Evolutionary conservation across 2,888 invertebrate species (phyloP).

Genomic region (Timema podura): DNA sequence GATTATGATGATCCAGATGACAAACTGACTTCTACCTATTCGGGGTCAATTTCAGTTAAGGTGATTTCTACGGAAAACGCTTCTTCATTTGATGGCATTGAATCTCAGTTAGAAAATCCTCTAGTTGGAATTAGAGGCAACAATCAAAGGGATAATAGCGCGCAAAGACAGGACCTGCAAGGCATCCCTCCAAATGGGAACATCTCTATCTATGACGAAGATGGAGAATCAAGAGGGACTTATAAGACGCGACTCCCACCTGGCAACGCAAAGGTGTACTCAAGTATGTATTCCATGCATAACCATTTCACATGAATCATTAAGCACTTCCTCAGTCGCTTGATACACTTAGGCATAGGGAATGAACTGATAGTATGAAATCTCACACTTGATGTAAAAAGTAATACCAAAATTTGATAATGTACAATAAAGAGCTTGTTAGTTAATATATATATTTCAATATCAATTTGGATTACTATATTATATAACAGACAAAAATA

Average conservation of each 20-base stretch:
- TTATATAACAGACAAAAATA: no score
- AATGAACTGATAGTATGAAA: no score
- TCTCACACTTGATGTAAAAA: no score
- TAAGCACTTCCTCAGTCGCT: no score
- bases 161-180: constrained; percentile 43
- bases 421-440: no score
- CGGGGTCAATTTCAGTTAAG: constrained; percentile 53
- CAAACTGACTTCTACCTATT: constrained; percentile 39
- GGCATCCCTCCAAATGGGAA: constrained; percentile 28
- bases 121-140: constrained; percentile 49
- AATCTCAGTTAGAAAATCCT: constrained; percentile 57
- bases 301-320: no score
- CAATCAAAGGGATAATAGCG: constrained; percentile 51
- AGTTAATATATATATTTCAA: no score
- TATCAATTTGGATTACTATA: no score
- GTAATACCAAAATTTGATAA: no score
- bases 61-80: constrained; percentile 57
- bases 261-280: constrained; percentile 29
- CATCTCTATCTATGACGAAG: constrained; percentile 30
- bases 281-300: constrained; percentile 32
- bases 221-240: constrained; percentile 30
- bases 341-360: no score
- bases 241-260: constrained; percentile 27
- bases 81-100: constrained; percentile 52
- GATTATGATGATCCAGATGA: constrained; percentile 38